These are phyloP conservation scores for Aphrophora alni DNA, from an alignment of 2,888 invertebrate species.

Conservation along the genomic window DNA sequence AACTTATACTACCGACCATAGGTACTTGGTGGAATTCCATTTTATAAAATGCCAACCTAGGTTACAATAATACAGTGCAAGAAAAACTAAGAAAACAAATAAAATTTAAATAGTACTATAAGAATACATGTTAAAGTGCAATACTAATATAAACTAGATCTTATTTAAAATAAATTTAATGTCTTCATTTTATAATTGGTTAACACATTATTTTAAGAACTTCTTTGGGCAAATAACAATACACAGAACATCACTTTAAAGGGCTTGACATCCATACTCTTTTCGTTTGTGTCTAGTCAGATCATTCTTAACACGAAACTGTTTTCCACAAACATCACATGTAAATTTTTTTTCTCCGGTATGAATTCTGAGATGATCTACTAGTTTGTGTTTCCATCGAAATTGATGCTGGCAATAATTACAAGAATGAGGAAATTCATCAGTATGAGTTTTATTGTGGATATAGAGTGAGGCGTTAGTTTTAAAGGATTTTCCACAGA, in stretches of 20 bases:
- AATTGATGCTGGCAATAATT: conserved; percentile 64
- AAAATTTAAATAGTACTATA: too few species aligned
- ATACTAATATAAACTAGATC: too few species aligned
- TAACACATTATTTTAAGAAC: conserved; percentile 51
- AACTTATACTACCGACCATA: too few species aligned
- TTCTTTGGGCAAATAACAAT: conserved; percentile 35
- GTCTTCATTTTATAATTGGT: conserved; percentile 32
- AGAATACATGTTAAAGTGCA: too few species aligned
- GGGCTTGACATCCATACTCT: conserved; percentile 57
- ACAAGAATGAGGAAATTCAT: conserved; percentile 65
- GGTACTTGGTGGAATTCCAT: too few species aligned
- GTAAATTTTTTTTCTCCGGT: conserved; percentile 58
- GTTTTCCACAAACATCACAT: conserved; percentile 63
- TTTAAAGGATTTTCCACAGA: conserved; percentile 55
- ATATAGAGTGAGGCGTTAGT: conserved; percentile 53
- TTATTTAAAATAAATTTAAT: too few species aligned
- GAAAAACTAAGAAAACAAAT: too few species aligned
- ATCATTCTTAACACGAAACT: conserved; percentile 37
- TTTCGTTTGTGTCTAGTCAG: conserved; percentile 42
- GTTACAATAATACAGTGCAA: too few species aligned
- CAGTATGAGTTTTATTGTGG: conserved; percentile 60
- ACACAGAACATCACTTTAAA: conserved; percentile 60
- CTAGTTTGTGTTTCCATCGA: conserved; percentile 57
- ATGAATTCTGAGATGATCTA: conserved; percentile 61
- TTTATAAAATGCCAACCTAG: too few species aligned